These are phyloP conservation scores for Drosophila ananassae DNA, from an alignment of 1,140 invertebrate genomes.

Conservation along the genomic window DNA sequence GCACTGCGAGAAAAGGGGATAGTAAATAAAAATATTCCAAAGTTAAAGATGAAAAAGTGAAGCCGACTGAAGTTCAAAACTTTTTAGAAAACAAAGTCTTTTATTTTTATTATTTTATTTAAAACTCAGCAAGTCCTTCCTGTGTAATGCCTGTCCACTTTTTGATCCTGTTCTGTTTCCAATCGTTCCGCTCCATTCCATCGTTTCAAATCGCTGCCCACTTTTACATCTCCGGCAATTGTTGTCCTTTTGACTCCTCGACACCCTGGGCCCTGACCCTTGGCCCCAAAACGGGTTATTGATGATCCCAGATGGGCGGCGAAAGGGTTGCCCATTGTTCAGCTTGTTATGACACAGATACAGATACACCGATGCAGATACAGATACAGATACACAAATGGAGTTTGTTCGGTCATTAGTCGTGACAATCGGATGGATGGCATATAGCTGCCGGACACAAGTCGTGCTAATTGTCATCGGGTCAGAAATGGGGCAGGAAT, in stretches of 20 bases:
- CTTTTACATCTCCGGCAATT: slow-evolving; percentile 38
- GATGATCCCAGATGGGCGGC: slow-evolving; percentile 28
- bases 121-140: not conserved
- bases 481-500: slow-evolving; percentile 16
- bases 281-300: slow-evolving; percentile 32
- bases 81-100: too few relatives aligned
- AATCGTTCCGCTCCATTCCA: slow-evolving; percentile 1
- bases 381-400: not conserved
- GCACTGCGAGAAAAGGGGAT: not conserved
- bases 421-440: slow-evolving; percentile 38
- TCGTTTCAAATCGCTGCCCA: slow-evolving; percentile 20
- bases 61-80: too few relatives aligned
- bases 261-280: not conserved
- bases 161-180: not conserved
- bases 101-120: too few relatives aligned
- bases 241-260: slow-evolving; percentile 27
- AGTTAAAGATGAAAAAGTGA: too few relatives aligned
- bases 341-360: slow-evolving; percentile 38
- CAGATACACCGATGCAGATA: slow-evolving; percentile 2
- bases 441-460: slow-evolving; percentile 33
- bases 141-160: not conserved
- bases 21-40: not conserved
- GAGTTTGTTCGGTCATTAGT: slow-evolving; percentile 30
- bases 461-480: slow-evolving; percentile 31
- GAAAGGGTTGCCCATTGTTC: slow-evolving; percentile 15